phyloP scores from a whole-genome alignment of 2,113 vertebrate genomes.

The Oriolus oriolus region DNA sequence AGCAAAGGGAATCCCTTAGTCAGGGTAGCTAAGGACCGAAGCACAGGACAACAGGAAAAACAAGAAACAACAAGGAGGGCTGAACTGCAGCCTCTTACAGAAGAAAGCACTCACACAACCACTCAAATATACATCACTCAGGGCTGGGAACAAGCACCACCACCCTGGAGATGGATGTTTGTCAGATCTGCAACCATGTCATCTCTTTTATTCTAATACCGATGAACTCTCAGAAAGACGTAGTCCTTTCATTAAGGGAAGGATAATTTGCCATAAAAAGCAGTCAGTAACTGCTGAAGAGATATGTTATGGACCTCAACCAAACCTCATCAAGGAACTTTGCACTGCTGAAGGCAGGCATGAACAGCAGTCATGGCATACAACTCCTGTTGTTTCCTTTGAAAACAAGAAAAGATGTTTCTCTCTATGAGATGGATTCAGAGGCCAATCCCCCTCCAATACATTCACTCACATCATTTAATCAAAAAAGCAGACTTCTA shows the following conservation, averaged over 20 bases:
- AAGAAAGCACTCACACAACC: not conserved
- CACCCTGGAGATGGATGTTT: not conserved
- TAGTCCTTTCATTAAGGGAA: not conserved
- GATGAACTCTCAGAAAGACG: rapidly evolving
- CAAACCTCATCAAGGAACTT: rapidly evolving
- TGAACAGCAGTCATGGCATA: rapidly evolving
- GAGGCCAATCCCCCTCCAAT: not conserved
- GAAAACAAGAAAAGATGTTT: not conserved
- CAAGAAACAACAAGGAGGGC: not conserved
- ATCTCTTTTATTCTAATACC: not conserved
- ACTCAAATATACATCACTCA: not conserved
- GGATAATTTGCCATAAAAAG: not conserved
- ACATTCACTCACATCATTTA: not conserved
- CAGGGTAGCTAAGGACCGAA: not conserved
- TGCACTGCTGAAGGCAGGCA: not conserved
- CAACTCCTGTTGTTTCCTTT: not conserved
- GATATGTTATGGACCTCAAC: not conserved
- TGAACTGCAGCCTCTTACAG: not conserved
- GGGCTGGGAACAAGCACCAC: not conserved
- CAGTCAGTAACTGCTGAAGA: not conserved
- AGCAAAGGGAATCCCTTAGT: not conserved
- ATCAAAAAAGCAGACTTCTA: not conserved
- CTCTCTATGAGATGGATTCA: not conserved
- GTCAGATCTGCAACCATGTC: not conserved
- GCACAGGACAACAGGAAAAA: not conserved